Base-by-base conservation (phyloP, 2,113 vertebrate genomes). In the Platysteira castanea region DNA sequence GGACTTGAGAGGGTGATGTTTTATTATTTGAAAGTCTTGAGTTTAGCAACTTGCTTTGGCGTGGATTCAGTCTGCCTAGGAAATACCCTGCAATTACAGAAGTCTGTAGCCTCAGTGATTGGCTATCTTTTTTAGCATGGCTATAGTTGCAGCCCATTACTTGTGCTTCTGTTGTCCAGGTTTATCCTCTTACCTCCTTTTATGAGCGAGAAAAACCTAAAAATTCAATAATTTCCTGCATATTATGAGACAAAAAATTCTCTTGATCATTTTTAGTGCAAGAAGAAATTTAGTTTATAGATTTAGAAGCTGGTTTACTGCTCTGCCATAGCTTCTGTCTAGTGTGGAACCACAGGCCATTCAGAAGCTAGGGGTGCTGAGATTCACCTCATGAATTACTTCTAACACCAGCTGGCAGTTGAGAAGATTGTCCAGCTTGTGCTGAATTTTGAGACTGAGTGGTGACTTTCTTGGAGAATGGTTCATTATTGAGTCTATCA, bases 201-300 rank as follows among this genome's bases (percentile, higher is more conserved):
- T 33, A 27, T 50, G 30, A n/a, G 11, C 13, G 2, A 1, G 1
- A 16, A 10, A n/a, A 4, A 8, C 3, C 18, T 61, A 14, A 86
- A 75, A 30, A 24, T 20, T 4, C 61, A 49, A 24, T 47, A 0
- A 37, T 71, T 85, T 78, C 18, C 39, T 84, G n/a, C 4, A 5
- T 61, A 17, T 57, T 46, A 16, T 1, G 1, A 37, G 31, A 49
- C 23, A 61, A 12, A 44, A 71, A 71, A 10, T 10, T 64, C 16
- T 28, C 31, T 57, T 3, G 1, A 16, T 31, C 2, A 17, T 30
- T 71, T 61, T 78, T 31, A 67, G 13, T 71, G 52, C 35, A 87
- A 61, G 22, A 86, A 69, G 26, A 81, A 75, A 46, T 73, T 28
- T 6, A 53, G 4, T 46, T 89, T 2, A 44, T 49, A 23, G 21